phyloP scores from a whole-genome alignment of 2,888 invertebrate species.

The Alentia gelatinosa region DNA sequence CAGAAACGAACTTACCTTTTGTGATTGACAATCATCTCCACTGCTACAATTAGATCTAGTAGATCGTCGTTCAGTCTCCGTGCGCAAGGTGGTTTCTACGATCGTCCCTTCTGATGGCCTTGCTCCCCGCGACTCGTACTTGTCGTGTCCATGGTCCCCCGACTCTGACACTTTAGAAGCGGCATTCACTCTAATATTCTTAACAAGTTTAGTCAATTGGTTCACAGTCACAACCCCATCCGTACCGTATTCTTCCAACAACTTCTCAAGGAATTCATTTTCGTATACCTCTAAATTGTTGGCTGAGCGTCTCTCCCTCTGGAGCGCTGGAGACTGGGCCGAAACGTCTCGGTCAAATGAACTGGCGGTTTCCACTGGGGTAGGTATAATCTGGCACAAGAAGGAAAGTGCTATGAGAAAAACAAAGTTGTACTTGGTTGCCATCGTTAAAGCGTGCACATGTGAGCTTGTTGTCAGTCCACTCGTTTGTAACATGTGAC shows the following conservation, averaged over 20 bases:
- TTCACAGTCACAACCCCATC: conserved; percentile 13
- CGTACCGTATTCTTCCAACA: conserved; percentile 1
- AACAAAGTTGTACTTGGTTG: background rate
- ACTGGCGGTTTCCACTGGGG: background rate
- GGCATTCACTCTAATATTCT: background rate
- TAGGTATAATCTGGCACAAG: background rate
- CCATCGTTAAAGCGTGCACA: background rate
- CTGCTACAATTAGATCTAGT: background rate
- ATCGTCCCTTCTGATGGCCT: too few relatives aligned
- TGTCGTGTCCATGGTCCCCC: background rate
- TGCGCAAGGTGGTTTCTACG: too few relatives aligned
- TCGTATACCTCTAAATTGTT: background rate
- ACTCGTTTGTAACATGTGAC: background rate
- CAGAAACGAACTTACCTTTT: background rate
- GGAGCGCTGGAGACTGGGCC: background rate
- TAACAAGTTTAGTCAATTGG: background rate
- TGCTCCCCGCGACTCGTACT: too few relatives aligned
- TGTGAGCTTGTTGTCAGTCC: background rate
- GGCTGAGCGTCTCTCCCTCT: background rate
- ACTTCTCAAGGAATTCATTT: conserved; percentile 8
- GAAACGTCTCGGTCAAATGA: background rate
- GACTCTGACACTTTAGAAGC: too few relatives aligned
- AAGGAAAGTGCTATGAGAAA: background rate
- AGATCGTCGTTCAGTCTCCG: background rate
- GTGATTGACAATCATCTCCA: background rate